Percentiles rank a stretch among this genome's conserved stretches.
These are phyloP conservation scores for Syngnathoides biaculeatus DNA, from an alignment of 2,113 vertebrate species.

Conservation along the genomic window DNA sequence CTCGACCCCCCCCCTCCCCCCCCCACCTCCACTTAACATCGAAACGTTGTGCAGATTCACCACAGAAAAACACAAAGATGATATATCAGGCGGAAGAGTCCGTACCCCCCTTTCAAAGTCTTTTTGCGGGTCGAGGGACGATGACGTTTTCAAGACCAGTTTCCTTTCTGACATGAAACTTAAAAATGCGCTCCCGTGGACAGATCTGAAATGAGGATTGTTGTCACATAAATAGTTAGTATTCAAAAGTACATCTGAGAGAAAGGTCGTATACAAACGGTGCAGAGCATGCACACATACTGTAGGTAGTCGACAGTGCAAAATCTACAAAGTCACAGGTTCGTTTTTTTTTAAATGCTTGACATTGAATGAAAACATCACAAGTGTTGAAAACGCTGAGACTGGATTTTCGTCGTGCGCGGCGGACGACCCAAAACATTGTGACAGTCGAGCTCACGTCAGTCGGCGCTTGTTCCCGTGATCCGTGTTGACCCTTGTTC, in stretches of 20 bases:
- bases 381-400: constrained; percentile 36
- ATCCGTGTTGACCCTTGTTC: neutral
- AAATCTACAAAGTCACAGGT: constrained; percentile 68
- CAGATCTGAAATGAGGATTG: constrained; percentile 67
- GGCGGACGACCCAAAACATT: constrained; percentile 7
- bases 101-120: neutral
- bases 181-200: constrained; percentile 51
- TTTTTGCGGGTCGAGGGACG: neutral
- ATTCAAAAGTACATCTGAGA: constrained; percentile 70
- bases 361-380: constrained; percentile 62
- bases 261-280: constrained; percentile 68
- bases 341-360: constrained; percentile 39
- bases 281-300: constrained; percentile 72
- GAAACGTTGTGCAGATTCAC: constrained; percentile 71
- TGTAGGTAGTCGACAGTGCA: constrained; percentile 70
- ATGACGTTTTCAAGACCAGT: constrained; percentile 18
- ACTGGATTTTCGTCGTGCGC: no score
- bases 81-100: constrained; percentile 47
- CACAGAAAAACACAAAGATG: constrained; percentile 66
- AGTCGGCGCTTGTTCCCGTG: neutral
- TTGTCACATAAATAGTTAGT: constrained; percentile 72
- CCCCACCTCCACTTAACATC: constrained; percentile 39
- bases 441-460: neutral
- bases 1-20: neutral
- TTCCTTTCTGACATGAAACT: neutral